Percentiles rank a stretch among this genome's conserved stretches.
phyloP scores from a whole-genome alignment of 2,113 vertebrate genomes.

The Melanerpes aurifrons region DNA sequence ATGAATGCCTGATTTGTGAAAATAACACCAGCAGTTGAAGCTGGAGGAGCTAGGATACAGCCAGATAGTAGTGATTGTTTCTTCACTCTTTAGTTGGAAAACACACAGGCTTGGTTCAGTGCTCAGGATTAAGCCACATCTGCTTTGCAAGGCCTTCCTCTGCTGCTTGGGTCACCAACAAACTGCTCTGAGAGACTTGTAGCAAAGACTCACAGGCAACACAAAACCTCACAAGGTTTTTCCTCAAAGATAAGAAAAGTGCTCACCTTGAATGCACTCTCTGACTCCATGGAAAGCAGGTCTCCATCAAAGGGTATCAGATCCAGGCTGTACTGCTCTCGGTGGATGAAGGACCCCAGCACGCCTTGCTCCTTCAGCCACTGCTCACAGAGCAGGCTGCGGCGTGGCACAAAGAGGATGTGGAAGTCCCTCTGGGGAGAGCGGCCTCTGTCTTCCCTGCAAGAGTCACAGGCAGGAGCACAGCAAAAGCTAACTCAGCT shows the following conservation, averaged over 20 bases:
- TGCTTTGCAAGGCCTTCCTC: not conserved
- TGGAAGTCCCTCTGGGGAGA: conserved; percentile 89
- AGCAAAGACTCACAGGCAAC: not conserved
- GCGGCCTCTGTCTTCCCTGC: conserved; percentile 89
- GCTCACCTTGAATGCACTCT: conserved; percentile 90
- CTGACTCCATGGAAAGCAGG: conserved; percentile 96
- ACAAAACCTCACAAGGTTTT: accelerated
- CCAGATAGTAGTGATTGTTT: accelerated
- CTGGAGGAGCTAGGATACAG: not conserved
- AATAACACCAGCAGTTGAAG: not conserved
- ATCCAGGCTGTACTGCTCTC: conserved; percentile 94
- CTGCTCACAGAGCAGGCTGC: conserved; percentile 94
- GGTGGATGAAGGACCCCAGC: conserved; percentile 89
- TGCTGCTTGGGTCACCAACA: not conserved
- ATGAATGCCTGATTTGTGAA: accelerated
- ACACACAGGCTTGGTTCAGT: not conserved
- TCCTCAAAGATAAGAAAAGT: accelerated
- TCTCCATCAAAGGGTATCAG: conserved; percentile 96
- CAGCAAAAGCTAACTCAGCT: not conserved
- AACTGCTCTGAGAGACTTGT: not conserved
- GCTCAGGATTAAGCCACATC: accelerated
- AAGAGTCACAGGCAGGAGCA: not conserved
- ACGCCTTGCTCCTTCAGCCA: conserved; percentile 93
- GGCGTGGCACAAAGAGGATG: conserved; percentile 94
- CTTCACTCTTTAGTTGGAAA: not conserved